Evolutionary conservation across 1,140 invertebrate species (phyloP).

Genomic region (Carcinoscorpius rotundicauda): DNA sequence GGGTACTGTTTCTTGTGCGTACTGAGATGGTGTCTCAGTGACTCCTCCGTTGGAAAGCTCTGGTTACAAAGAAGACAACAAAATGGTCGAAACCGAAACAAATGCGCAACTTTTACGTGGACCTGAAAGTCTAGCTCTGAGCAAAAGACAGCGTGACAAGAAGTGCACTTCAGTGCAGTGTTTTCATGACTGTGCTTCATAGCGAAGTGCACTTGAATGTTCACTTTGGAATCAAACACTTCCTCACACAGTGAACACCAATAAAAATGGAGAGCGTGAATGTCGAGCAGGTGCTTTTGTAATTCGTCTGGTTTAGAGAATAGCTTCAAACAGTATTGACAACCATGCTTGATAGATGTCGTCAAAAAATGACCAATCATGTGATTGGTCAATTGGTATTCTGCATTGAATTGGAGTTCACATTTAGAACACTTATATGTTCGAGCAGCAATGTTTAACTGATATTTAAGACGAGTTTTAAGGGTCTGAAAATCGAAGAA

Average conservation of each 20-base stretch:
- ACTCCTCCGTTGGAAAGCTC: constrained; percentile 52
- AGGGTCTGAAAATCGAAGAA: constrained; percentile 78
- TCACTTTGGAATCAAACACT: constrained; percentile 73
- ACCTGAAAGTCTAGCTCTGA: constrained; percentile 59
- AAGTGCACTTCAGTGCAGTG: constrained; percentile 68
- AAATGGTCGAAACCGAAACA: constrained; percentile 32
- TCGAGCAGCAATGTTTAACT: constrained; percentile 44
- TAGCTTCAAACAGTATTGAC: constrained; percentile 65
- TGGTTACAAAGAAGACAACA: constrained; percentile 62
- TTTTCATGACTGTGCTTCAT: constrained; percentile 74
- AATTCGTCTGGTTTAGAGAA: constrained; percentile 74
- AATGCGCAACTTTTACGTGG: constrained; percentile 37
- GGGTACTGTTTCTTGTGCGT: constrained; percentile 61
- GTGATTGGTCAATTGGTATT: constrained; percentile 61
- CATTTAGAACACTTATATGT: constrained; percentile 55
- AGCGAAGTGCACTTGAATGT: constrained; percentile 67
- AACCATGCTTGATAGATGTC: constrained; percentile 64
- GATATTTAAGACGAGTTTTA: constrained; percentile 65
- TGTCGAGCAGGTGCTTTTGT: constrained; percentile 67
- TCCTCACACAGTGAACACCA: constrained; percentile 78
- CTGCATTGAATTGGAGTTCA: constrained; percentile 49
- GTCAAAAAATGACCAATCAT: constrained; percentile 60
- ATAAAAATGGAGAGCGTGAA: constrained; percentile 77
- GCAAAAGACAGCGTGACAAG: constrained; percentile 54
- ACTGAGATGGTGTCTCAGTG: constrained; percentile 59